phyloP scores from a whole-genome alignment of 2,113 vertebrate genomes.

The Indri indri region DNA sequence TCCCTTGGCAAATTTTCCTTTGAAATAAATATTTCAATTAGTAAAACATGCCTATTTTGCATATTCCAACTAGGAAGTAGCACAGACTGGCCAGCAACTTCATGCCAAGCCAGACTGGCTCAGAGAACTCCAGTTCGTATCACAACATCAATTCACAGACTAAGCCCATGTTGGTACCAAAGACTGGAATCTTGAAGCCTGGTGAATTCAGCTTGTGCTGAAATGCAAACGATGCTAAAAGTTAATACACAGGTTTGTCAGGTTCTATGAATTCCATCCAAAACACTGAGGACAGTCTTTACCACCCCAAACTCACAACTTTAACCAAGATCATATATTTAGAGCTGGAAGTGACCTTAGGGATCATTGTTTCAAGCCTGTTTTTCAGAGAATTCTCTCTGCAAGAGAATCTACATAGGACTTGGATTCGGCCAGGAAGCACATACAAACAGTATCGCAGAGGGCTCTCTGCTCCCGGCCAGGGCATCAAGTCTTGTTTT shows the following conservation, averaged over 20 bases:
- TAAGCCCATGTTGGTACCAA: not conserved
- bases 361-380: not conserved
- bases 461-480: not conserved
- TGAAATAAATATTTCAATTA: constrained; percentile 17
- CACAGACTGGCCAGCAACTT: not conserved
- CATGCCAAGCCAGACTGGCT: not conserved
- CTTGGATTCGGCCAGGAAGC: not conserved
- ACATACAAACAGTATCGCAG: not conserved
- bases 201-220: not conserved
- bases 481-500: not conserved
- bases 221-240: not conserved
- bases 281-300: not conserved
- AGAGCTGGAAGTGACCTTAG: not conserved
- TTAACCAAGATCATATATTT: constrained; percentile 1
- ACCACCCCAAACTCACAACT: not conserved
- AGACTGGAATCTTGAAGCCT: not conserved
- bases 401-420: not conserved
- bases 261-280: not conserved
- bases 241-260: not conserved
- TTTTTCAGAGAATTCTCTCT: not conserved
- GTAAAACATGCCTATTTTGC: not conserved
- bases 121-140: not conserved
- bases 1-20: not conserved
- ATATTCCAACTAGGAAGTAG: not conserved
- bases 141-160: not conserved